Percentiles rank a stretch among this genome's conserved stretches.
phyloP scores from a whole-genome alignment of 2,797 vertebrate species.

The Rhadinocentrus ornatus region DNA sequence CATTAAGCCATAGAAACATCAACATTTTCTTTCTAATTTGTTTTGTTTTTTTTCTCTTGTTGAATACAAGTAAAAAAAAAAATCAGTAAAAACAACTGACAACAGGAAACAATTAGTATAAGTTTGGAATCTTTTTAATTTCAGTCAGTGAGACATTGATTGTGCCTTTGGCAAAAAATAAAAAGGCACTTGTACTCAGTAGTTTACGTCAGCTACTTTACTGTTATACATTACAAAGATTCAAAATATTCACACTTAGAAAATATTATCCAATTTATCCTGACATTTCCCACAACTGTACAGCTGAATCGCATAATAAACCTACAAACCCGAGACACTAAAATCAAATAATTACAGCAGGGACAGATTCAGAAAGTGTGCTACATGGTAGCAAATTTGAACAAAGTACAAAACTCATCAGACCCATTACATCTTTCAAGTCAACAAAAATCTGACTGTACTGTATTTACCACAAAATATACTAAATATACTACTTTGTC shows the following conservation, averaged over 20 bases:
- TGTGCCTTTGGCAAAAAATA: constrained; percentile 12
- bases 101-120: not conserved
- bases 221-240: constrained; percentile 92
- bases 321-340: constrained; percentile 86
- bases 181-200: constrained; percentile 48
- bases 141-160: constrained; percentile 6
- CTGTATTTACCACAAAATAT: constrained; percentile 77
- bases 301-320: constrained; percentile 80
- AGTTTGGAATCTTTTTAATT: constrained; percentile 15
- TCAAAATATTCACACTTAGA: constrained; percentile 92
- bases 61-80: too few relatives aligned
- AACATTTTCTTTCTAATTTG: too few relatives aligned
- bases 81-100: not conserved
- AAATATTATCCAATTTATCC: constrained; percentile 87
- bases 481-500: constrained; percentile 68
- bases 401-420: constrained; percentile 62
- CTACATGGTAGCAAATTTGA: constrained; percentile 91
- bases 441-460: constrained; percentile 75
- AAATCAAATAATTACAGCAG: constrained; percentile 84
- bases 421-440: constrained; percentile 68
- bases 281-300: constrained; percentile 84
- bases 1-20: too few relatives aligned
- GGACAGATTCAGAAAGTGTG: constrained; percentile 76
- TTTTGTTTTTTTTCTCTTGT: too few relatives aligned
- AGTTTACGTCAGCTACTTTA: constrained; percentile 83